Evolutionary conservation across 2,797 vertebrate genomes (phyloP).

Genomic region (Helicolenus hilgendorfi): DNA sequence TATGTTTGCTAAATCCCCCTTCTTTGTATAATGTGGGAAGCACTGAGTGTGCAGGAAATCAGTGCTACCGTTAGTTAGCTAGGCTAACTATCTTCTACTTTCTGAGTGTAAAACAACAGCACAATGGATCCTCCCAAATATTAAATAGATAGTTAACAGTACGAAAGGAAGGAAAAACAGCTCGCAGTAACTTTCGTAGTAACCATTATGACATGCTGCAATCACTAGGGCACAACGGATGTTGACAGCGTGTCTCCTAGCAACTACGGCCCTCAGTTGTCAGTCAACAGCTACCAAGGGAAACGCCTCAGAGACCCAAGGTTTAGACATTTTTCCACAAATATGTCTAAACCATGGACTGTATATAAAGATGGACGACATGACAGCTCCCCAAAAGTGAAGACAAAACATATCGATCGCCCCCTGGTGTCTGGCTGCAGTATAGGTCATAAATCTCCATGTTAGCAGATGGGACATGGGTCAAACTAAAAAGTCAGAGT

Average conservation of each 20-base stretch:
- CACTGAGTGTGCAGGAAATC: neutral
- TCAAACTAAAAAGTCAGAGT: too few species aligned
- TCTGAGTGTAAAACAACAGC: neutral
- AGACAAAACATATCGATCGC: too few species aligned
- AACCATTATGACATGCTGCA: neutral
- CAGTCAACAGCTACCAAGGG: neutral
- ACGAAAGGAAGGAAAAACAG: neutral
- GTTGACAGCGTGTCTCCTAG: neutral
- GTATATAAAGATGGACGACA: too few species aligned
- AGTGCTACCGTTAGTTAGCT: neutral
- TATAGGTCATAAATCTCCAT: fast-evolving
- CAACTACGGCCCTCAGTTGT: neutral
- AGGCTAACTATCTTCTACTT: neutral
- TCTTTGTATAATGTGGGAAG: neutral
- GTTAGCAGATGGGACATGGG: too few species aligned
- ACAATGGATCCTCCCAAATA: neutral
- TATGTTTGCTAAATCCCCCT: neutral
- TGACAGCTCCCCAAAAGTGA: too few species aligned
- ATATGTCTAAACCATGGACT: neutral
- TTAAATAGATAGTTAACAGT: neutral
- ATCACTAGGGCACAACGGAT: neutral
- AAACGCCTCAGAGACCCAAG: neutral
- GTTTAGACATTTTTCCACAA: neutral
- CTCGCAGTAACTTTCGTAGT: neutral
- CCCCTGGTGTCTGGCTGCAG: too few species aligned